Conservation (phyloP, 2,797 vertebrate species). For the Hippocampus kuda region DNA sequence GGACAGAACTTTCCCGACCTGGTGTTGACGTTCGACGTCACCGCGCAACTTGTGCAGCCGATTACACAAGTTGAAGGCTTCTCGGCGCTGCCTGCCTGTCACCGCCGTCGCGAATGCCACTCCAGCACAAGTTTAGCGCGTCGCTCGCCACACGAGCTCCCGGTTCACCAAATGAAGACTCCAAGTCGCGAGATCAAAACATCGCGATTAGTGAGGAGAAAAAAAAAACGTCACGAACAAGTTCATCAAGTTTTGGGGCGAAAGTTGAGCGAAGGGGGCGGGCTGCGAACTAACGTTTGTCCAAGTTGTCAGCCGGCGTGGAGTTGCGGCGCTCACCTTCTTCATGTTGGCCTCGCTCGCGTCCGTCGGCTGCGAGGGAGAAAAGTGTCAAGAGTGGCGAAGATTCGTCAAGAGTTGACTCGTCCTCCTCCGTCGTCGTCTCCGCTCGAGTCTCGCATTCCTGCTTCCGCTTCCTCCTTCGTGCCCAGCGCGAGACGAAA, state of each 20-base stretch:
- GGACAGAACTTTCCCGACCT: background rate
- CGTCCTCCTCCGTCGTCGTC: slow-evolving; percentile 33
- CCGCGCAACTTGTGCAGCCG: background rate
- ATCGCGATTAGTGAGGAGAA: background rate
- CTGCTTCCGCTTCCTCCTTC: slow-evolving; percentile 64
- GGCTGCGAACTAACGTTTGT: background rate
- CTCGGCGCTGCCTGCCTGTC: too few relatives aligned
- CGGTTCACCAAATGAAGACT: too few relatives aligned
- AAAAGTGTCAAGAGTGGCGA: background rate
- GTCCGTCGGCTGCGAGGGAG: slow-evolving; percentile 9
- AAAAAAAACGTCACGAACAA: background rate
- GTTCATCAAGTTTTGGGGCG: background rate
- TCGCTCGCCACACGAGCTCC: background rate
- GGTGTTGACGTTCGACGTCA: background rate
- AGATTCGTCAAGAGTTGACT: background rate
- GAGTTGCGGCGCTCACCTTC: background rate
- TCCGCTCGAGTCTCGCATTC: slow-evolving; percentile 43
- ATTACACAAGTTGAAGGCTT: too few relatives aligned
- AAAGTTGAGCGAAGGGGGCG: background rate
- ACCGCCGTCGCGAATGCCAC: too few relatives aligned
- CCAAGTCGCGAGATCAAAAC: background rate
- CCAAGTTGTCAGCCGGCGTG: background rate
- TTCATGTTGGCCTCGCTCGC: slow-evolving; percentile 9
- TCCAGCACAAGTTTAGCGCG: background rate
- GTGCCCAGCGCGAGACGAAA: slow-evolving; percentile 18